Percentiles rank a stretch among this genome's conserved stretches.
phyloP scores from a whole-genome alignment of 2,113 vertebrate genomes.

The Lanius collurio region DNA sequence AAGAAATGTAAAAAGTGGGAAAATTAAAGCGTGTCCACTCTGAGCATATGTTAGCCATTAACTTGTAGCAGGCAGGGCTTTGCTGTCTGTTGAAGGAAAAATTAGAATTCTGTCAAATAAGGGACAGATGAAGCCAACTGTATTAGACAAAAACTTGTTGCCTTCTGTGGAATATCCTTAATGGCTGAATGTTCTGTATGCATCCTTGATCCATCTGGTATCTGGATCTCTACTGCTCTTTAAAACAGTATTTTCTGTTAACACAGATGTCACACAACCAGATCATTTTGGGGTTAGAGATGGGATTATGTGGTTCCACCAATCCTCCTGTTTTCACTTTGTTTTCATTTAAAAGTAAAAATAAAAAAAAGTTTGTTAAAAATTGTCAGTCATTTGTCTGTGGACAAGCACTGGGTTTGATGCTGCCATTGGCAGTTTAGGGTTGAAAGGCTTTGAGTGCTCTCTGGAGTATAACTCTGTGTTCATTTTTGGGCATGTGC shows the following conservation, averaged over 20 bases:
- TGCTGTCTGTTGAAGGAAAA: not conserved
- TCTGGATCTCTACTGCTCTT: not conserved
- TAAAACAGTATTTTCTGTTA: not conserved
- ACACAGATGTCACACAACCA: not conserved
- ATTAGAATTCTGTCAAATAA: not conserved
- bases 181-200: not conserved
- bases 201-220: not conserved
- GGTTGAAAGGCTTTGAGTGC: not conserved
- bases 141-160: not conserved
- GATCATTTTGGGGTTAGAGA: not conserved
- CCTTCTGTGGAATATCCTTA: not conserved
- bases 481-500: not conserved
- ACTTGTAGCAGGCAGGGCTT: not conserved
- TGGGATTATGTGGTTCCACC: not conserved
- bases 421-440: not conserved
- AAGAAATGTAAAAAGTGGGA: not conserved
- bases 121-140: not conserved
- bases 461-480: not conserved
- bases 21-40: not conserved
- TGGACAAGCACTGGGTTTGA: not conserved
- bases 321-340: not conserved
- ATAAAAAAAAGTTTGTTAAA: not conserved
- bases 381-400: not conserved
- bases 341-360: not conserved
- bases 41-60: not conserved